A percentile compares a stretch with the other conserved stretches of the same genome.
Evolutionary conservation across 2,797 vertebrate genomes (phyloP).

Genomic region (Champsocephalus esox): DNA sequence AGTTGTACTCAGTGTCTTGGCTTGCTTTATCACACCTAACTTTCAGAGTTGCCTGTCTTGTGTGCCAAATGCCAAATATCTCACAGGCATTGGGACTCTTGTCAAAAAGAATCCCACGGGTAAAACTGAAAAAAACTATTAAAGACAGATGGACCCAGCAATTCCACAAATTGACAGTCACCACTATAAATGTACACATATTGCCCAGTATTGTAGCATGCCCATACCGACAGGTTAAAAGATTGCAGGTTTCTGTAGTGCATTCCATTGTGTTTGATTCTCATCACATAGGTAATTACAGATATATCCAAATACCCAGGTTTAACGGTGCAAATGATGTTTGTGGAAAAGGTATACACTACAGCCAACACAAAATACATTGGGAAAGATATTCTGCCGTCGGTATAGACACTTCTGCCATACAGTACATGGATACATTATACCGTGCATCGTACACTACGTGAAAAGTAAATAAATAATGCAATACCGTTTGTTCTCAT

Average conservation of each 20-base stretch:
- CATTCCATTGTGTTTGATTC: conserved; percentile 57
- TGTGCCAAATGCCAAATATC: conserved; percentile 7
- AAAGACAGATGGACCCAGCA: conserved; percentile 17
- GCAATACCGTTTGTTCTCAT: not conserved
- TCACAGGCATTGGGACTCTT: not conserved
- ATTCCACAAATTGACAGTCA: conserved; percentile 14
- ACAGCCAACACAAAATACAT: not conserved
- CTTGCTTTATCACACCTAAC: not conserved
- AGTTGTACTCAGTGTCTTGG: not conserved
- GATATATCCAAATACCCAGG: conserved; percentile 36
- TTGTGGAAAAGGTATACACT: conserved; percentile 10
- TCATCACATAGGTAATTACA: conserved; percentile 53
- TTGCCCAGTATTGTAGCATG: conserved; percentile 38
- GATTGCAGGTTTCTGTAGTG: conserved; percentile 51
- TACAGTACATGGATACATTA: not conserved
- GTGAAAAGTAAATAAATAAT: not conserved
- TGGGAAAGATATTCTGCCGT: conserved; percentile 3
- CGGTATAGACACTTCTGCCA: not conserved
- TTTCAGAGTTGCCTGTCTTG: conserved; percentile 7
- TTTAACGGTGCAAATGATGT: conserved; percentile 1
- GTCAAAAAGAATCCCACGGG: conserved; percentile 18
- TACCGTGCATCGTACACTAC: not conserved
- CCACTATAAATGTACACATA: conserved; percentile 27
- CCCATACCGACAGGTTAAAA: conserved; percentile 30
- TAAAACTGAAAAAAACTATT: conserved; percentile 16